Percentiles rank a stretch among this genome's conserved stretches.
phyloP scores from a whole-genome alignment of 2,888 invertebrate genomes.

The Eristalinus sepulchralis region DNA sequence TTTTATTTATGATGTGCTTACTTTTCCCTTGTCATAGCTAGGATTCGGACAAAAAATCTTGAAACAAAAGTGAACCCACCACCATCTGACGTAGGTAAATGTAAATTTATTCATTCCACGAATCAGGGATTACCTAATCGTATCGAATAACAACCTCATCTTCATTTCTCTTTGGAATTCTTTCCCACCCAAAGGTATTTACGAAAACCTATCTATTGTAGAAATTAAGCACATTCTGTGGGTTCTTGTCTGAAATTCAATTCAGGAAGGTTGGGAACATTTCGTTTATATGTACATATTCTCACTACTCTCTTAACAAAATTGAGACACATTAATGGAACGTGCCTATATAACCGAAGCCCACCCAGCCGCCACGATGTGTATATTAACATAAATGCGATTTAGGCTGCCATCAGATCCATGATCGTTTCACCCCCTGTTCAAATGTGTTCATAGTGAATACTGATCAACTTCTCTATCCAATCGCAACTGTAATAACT shows the following conservation, averaged over 20 bases:
- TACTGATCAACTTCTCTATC: neutral
- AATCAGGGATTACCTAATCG: neutral
- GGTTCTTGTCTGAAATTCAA: neutral
- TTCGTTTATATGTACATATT: neutral
- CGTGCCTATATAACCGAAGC: neutral
- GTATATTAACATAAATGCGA: slow-evolving; percentile 7
- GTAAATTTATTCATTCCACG: neutral
- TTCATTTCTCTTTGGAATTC: neutral
- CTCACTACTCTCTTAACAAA: too few relatives aligned
- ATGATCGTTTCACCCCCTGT: neutral
- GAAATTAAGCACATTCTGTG: neutral
- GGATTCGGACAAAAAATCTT: neutral
- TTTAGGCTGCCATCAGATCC: neutral
- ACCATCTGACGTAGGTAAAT: neutral
- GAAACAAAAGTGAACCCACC: neutral
- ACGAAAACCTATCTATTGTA: neutral
- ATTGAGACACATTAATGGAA: neutral
- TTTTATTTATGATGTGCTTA: neutral
- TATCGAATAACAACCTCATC: neutral
- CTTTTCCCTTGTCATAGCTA: neutral
- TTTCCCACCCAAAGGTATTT: neutral
- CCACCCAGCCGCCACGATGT: neutral
- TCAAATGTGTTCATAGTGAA: neutral
- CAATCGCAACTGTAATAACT: neutral
- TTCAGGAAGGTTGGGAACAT: neutral